Conservation (phyloP, 2,113 vertebrate genomes). For the Sigmodon hispidus region DNA sequence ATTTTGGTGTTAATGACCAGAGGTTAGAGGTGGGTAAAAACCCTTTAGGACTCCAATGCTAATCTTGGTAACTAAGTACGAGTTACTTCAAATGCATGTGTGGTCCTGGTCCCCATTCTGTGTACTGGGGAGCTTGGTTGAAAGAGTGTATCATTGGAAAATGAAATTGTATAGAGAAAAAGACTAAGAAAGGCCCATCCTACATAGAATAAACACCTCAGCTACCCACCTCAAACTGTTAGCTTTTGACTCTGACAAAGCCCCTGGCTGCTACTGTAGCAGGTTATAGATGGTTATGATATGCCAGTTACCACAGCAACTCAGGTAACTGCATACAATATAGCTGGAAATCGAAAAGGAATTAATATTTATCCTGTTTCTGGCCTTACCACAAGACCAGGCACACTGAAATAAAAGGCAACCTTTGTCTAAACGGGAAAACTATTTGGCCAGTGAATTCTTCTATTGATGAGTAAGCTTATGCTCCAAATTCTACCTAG, state of each 20-base stretch:
- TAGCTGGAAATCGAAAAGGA: background rate
- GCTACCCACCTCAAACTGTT: background rate
- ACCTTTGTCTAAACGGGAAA: background rate
- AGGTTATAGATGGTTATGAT: background rate
- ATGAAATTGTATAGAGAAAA: background rate
- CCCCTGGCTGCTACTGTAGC: background rate
- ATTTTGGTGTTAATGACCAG: slow-evolving; percentile 65
- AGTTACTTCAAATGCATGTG: background rate
- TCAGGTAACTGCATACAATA: background rate
- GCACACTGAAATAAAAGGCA: background rate
- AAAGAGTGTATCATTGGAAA: background rate
- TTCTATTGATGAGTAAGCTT: background rate
- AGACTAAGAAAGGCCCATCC: background rate
- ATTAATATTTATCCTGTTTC: background rate
- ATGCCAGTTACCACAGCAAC: background rate
- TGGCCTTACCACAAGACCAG: background rate
- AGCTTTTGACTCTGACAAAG: background rate
- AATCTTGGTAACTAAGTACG: slow-evolving; percentile 48
- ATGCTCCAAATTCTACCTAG: background rate
- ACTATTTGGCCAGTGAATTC: background rate
- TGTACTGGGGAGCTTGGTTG: background rate
- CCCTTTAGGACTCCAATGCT: slow-evolving; percentile 46
- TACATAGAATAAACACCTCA: background rate
- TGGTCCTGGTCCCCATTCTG: accelerated
- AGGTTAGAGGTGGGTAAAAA: slow-evolving; percentile 62